Base-by-base conservation (phyloP, 2,797 vertebrate species). In the Onychomys arenicola region DNA sequence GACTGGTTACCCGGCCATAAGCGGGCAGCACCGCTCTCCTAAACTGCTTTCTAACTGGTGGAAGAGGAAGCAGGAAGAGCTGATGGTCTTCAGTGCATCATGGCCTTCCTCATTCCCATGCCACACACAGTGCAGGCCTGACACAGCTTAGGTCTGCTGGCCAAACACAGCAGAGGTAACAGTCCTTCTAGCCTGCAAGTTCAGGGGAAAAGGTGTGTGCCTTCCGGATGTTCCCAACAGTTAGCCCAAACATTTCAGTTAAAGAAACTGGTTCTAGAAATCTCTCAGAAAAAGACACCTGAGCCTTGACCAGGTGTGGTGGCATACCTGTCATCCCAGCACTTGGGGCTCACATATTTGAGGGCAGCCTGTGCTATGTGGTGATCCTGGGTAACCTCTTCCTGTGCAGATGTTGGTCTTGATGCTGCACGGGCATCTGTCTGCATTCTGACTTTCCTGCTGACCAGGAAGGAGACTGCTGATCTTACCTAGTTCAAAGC, bases 221-320 rank as follows among this genome's bases (percentile, higher is more conserved):
- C 34, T 92, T 57, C 27, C 32, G 57, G 80, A 0, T 85, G n/a
- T 78, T 73, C 78, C 25, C n/a, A 91, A 12, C 43, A 46, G 61
- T 80, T 84, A 87, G 37, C 37, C 57, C 12, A 43, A 21, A 71
- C 19, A 90, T 88, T 55, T 96, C 9, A 32, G 11, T 95, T 87
- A 92, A 77, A 92, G 78, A 90, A 96, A 57, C 40, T 85, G 5
- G 34, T 80, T 96, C 55, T 25, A 77, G 89, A 90, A 93, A 69
- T 61, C 80, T 67, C 46, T 57, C 1, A 4, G 19, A 16, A 84
- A 43, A 93, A 86, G 13, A 17, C 57, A 10, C 73, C 46, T 46
- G 10, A 76, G 46, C 78, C 27, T 84, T 86, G 49, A 69, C 32
- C 32, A 34, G 61, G 21, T 52, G 3, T 52, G 46, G 19, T 5